These are phyloP conservation scores for Caiman crocodilus DNA, from an alignment of 2,797 vertebrate species.

Conservation along the genomic window DNA sequence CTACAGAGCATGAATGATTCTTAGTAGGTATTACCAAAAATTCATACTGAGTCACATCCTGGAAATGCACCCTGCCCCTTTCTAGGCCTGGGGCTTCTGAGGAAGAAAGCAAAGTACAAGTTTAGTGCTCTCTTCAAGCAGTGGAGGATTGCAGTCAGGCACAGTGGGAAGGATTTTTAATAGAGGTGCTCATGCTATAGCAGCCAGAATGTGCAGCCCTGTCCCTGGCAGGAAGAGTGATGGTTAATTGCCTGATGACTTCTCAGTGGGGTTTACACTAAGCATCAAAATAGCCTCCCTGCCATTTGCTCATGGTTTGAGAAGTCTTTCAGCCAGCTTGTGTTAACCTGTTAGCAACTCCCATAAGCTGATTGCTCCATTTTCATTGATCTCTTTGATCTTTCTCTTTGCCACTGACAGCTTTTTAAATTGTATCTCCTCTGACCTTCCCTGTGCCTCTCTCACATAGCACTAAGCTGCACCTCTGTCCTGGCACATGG, in stretches of 20 bases:
- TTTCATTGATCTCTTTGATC: neutral
- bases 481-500: rapidly evolving
- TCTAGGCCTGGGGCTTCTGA: neutral
- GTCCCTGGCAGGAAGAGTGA: neutral
- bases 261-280: rapidly evolving
- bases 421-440: neutral
- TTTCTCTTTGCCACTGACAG: conserved; percentile 47
- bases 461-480: rapidly evolving
- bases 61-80: neutral
- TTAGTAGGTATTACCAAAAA: neutral
- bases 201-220: neutral
- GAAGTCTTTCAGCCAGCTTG: rapidly evolving
- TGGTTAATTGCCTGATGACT: neutral
- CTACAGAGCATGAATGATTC: too few species aligned
- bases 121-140: neutral
- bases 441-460: neutral
- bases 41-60: neutral
- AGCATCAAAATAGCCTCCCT: neutral
- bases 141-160: neutral
- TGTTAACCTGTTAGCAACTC: conserved; percentile 19
- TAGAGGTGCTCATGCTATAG: rapidly evolving
- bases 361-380: conserved; percentile 25
- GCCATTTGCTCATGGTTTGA: too few species aligned
- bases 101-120: neutral
- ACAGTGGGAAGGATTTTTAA: neutral